These are phyloP conservation scores for Saccopteryx leptura DNA, from an alignment of 2,113 vertebrate species.

Conservation along the genomic window DNA sequence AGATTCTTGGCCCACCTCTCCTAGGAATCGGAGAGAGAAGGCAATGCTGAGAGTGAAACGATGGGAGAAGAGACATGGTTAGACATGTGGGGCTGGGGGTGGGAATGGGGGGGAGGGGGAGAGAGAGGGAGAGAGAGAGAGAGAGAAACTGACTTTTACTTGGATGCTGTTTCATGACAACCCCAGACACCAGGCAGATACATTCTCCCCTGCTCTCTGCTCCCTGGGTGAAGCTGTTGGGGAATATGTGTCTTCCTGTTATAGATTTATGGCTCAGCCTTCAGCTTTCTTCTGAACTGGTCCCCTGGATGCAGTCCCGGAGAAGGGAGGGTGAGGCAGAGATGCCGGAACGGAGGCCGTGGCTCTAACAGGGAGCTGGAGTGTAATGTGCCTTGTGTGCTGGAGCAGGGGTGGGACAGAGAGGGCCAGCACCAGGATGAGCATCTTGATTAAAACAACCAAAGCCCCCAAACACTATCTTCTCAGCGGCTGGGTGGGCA, in stretches of 20 bases:
- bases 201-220: not conserved
- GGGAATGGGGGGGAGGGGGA: not conserved
- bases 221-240: not conserved
- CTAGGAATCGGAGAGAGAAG: not conserved
- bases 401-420: not conserved
- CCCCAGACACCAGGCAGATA: not conserved
- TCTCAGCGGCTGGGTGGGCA: slow-evolving; percentile 80
- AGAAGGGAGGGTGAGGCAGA: not conserved
- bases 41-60: not conserved
- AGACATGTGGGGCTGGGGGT: not conserved
- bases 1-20: not conserved
- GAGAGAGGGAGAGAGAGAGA: not conserved
- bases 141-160: not conserved
- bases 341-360: not conserved
- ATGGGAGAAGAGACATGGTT: not conserved
- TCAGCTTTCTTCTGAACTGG: slow-evolving; percentile 51
- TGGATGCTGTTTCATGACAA: not conserved
- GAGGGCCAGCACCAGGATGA: not conserved
- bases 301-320: slow-evolving; percentile 87
- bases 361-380: not conserved
- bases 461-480: slow-evolving; percentile 68
- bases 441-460: not conserved
- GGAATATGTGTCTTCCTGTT: not conserved
- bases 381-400: not conserved
- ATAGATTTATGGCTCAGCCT: not conserved